Evolutionary conservation across 2,113 vertebrate genomes (phyloP), one percentile per base, ranked within the genome.

Genomic region (Laterallus jamaicensis): DNA sequence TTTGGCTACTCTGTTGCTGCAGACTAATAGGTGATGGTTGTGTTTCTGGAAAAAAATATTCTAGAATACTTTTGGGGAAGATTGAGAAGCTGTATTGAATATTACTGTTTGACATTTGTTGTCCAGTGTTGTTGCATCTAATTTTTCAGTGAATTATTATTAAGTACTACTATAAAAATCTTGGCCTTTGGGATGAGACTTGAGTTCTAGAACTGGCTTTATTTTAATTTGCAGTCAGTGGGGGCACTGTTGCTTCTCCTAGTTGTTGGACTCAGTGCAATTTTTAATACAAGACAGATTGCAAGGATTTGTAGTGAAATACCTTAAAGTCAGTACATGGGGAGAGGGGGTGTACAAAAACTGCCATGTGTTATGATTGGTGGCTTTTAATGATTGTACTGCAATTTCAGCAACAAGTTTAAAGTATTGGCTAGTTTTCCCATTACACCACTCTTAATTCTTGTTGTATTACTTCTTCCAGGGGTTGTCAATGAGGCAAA

Each of bases 401-500:
- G 68, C 66, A 67, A 28, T 69, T 70, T n/a, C 40, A 83, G n/a
- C 58, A 44, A 69, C 15, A 73, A 52, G 32, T 68, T 49, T 22
- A 49, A 49, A 49, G 49, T 49, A 49, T 22, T 49, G 22, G 21
- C 49, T 22, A 49, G 20, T 49, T 21, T 22, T 49, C 49, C 22
- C 10, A 80, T 12, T 29, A 50, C 82, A 74, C 9, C 32, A 81
- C 71, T 28, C 87, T 93, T 31, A 93, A 52, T 75, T 92, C 56
- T 29, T 22, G 84, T 89, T 97, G 79, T 93, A 55, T 97, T 87
- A 42, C 66, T 94, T 66, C 93, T 95, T 97, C 19, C 94, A 99
- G 99, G 99, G 99, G 86, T 98, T 99, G 98, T 98, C 99, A 80
- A 99, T 99, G 98, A 99, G 99, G 97, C 99, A 99, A 98, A 99